Base-by-base conservation (phyloP, 2,888 invertebrate genomes). In the Agrotis exclamationis region DNA sequence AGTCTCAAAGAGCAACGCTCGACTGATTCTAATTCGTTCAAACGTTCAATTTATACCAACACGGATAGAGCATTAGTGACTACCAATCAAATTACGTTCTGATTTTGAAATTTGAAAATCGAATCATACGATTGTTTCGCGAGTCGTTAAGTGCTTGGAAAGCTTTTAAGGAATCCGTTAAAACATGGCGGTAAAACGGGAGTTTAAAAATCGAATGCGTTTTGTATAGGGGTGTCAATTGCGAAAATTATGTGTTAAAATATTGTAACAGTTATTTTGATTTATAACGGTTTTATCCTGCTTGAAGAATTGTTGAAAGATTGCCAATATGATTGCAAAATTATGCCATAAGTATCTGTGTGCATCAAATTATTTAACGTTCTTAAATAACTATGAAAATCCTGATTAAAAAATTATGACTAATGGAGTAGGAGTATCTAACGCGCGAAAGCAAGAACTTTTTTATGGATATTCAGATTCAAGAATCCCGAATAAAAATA, bases 31-130 rank as follows among this genome's bases (percentile, higher is more conserved):
- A 90, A 93, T 93, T 91, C 90, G 89, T 91, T 90, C 89, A 89
- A 92, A 92, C 93, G 90, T 89, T 87, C 92, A 88, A 92, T 94
- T 93, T 93, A 91, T 90, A 91, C 85, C 87, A 89, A 94, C 95
- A 95, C 90, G 93, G 87, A 89, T 92, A 89, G 87, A 86, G 94
- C 95, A 95, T 95, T 95, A 94, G 90, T 91, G 87, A 39, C 85
- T 83, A 87, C 87, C 92, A 93, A 94, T 94, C 87, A 92, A 93
- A 93, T 95, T 93, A 93, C 87, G 90, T 90, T 92, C 90, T 86
- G 89, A 93, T 93, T 94, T 93, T 91, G 89, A 90, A 89, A 93
- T 93, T 94, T 90, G 89, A 92, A 94, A 93, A 93, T 93, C 89
- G 91, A 93, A 93, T 94, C 90, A 91, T 87, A 87, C 87, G 89